Percentiles rank a stretch among this genome's conserved stretches.
phyloP scores from a whole-genome alignment of 2,888 invertebrate species.

The Meliscaeva auricollis region DNA sequence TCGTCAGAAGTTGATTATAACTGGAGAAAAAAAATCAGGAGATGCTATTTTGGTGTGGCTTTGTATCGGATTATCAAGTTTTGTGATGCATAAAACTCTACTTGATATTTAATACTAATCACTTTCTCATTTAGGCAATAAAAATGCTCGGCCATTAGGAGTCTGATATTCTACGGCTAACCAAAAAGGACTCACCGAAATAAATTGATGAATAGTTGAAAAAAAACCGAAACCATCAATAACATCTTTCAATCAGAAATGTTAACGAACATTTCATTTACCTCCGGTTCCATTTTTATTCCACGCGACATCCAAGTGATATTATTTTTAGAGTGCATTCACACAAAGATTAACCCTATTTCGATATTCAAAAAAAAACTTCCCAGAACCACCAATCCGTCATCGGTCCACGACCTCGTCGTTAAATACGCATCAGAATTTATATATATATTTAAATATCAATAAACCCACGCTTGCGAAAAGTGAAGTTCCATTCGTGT shows the following conservation, averaged over 20 bases:
- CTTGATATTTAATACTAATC: no score
- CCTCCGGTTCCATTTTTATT: not conserved
- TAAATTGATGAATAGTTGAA: no score
- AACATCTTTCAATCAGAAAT: slow-evolving; percentile 12
- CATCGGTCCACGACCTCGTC: not conserved
- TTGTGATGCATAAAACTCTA: no score
- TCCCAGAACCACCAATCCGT: not conserved
- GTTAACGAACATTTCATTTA: not conserved
- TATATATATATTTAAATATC: slow-evolving; percentile 51
- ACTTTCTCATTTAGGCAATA: no score
- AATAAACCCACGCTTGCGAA: slow-evolving; percentile 54
- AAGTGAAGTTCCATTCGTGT: slow-evolving; percentile 48
- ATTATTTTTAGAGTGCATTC: not conserved
- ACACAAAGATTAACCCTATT: not conserved
- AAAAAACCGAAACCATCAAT: not conserved
- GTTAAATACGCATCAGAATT: slow-evolving; percentile 24
- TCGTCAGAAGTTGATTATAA: no score
- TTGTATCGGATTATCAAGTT: no score
- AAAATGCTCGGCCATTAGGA: no score
- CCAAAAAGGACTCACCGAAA: no score
- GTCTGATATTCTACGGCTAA: no score
- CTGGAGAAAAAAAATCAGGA: no score
- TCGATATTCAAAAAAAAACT: not conserved
- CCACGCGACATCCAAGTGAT: not conserved
- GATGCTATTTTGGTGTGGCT: no score